These are phyloP conservation scores for Acronicta leporina DNA, from an alignment of 2,888 invertebrate genomes.

Conservation along the genomic window DNA sequence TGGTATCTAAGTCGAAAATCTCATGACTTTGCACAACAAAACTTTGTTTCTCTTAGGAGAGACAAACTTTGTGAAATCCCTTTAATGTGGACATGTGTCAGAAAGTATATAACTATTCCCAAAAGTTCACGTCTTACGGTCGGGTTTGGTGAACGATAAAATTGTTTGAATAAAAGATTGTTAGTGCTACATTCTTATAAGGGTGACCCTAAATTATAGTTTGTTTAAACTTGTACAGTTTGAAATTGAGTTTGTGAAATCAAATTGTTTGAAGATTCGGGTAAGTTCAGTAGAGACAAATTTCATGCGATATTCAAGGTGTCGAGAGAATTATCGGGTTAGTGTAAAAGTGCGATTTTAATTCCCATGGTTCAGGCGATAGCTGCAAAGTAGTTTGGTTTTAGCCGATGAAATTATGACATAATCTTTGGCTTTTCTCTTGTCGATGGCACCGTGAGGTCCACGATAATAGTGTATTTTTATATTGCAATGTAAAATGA, in stretches of 20 bases:
- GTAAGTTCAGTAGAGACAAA: conserved; percentile 11
- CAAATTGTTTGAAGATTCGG: conserved; percentile 22
- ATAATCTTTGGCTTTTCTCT: too few relatives aligned
- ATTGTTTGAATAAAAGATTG: conserved; percentile 45
- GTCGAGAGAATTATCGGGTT: conserved; percentile 2
- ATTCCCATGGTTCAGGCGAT: too few relatives aligned
- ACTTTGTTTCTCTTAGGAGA: conserved; percentile 17
- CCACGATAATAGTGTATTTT: too few relatives aligned
- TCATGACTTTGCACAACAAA: conserved; percentile 15
- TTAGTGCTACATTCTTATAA: conserved; percentile 38
- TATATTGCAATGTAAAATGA: too few relatives aligned
- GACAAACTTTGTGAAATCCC: conserved; percentile 35
- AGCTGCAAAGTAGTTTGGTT: too few relatives aligned
- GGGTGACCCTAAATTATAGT: conserved; percentile 33
- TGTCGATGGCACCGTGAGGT: too few relatives aligned
- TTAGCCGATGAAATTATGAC: too few relatives aligned
- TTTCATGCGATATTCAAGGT: conserved; percentile 17
- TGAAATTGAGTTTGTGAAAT: conserved; percentile 44
- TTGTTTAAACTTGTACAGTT: conserved; percentile 34
- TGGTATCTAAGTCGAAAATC: conserved; percentile 24
- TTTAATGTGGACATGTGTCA: conserved; percentile 43
- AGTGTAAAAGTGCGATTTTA: background rate
- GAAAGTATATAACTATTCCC: conserved; percentile 38
- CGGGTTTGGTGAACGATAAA: conserved; percentile 28
- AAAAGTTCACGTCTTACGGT: conserved; percentile 31